Percentiles rank a stretch among this genome's conserved stretches.
Evolutionary conservation across 2,797 vertebrate genomes (phyloP).

Genomic region (Acanthopagrus latus): DNA sequence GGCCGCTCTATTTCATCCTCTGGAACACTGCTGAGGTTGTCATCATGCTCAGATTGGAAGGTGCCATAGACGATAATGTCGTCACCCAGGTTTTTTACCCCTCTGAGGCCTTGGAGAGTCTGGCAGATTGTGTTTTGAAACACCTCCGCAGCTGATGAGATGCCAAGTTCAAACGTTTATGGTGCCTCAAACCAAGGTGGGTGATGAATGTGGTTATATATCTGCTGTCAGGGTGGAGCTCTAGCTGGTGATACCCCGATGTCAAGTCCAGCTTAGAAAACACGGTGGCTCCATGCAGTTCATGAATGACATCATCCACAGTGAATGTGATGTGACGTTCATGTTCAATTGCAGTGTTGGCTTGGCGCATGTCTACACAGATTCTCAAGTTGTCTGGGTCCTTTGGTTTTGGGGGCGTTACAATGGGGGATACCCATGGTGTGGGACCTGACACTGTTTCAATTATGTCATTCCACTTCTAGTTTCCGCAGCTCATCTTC

Average conservation of each 20-base stretch:
- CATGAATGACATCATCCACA: conserved; percentile 23
- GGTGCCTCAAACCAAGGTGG: conserved; percentile 4
- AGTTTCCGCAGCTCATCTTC: conserved; percentile 39
- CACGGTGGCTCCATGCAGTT: conserved; percentile 27
- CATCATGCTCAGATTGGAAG: conserved; percentile 34
- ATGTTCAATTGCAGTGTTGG: conserved; percentile 26
- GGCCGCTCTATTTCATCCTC: conserved; percentile 24
- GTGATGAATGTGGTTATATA: conserved; percentile 55
- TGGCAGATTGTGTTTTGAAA: conserved; percentile 46
- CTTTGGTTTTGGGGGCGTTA: conserved; percentile 39
- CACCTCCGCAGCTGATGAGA: conserved; percentile 34
- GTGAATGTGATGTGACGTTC: conserved; percentile 28
- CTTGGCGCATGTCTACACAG: conserved; percentile 43
- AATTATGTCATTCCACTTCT: conserved; percentile 37
- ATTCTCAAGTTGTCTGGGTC: conserved; percentile 30
- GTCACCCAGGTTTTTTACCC: conserved; percentile 49
- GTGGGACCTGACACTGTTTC: conserved; percentile 23
- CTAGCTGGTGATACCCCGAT: conserved; percentile 46
- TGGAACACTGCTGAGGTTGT: conserved; percentile 30
- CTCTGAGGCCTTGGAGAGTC: conserved; percentile 10
- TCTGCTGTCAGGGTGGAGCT: conserved; percentile 46
- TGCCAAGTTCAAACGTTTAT: not conserved
- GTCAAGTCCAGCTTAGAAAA: conserved; percentile 51
- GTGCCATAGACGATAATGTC: conserved; percentile 36
- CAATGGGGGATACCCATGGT: conserved; percentile 42